phyloP scores from a whole-genome alignment of 1,140 invertebrate species.

The Myzus persicae region DNA sequence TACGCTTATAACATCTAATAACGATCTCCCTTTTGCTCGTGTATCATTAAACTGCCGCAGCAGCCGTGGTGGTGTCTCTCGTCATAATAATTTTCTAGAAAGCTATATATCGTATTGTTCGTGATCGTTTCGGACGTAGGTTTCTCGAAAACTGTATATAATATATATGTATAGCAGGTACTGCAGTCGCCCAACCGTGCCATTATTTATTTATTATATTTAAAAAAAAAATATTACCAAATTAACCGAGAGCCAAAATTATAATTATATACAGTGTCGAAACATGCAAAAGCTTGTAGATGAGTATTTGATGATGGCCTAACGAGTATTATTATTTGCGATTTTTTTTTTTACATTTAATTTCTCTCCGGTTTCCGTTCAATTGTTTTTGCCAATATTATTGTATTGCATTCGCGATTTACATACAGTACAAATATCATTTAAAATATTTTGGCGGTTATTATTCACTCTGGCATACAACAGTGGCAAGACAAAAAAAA shows the following conservation, averaged over 20 bases:
- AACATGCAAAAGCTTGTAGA: not conserved
- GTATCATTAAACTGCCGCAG: not conserved
- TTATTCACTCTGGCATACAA: not conserved
- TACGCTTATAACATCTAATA: not conserved
- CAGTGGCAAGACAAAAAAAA: not conserved
- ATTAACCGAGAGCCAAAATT: not conserved
- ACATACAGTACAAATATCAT: not conserved
- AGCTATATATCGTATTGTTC: slow-evolving; percentile 1
- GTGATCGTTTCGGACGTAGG: not conserved
- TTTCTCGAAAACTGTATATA: not conserved
- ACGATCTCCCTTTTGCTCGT: not conserved
- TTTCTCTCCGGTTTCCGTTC: not conserved
- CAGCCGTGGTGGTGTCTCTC: not conserved
- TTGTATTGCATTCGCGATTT: not conserved
- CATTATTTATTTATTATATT: not conserved
- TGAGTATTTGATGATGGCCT: slow-evolving; percentile 27
- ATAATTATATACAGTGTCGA: not conserved
- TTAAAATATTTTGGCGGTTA: not conserved
- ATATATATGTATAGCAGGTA: not conserved
- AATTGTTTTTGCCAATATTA: slow-evolving; percentile 4
- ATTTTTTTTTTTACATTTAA: not conserved
- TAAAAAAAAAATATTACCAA: not conserved
- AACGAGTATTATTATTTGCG: not conserved
- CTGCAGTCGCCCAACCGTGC: not conserved
- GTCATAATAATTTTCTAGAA: slow-evolving; percentile 46